phyloP scores from a whole-genome alignment of 2,113 vertebrate species.

The Tachuris rubrigastra region DNA sequence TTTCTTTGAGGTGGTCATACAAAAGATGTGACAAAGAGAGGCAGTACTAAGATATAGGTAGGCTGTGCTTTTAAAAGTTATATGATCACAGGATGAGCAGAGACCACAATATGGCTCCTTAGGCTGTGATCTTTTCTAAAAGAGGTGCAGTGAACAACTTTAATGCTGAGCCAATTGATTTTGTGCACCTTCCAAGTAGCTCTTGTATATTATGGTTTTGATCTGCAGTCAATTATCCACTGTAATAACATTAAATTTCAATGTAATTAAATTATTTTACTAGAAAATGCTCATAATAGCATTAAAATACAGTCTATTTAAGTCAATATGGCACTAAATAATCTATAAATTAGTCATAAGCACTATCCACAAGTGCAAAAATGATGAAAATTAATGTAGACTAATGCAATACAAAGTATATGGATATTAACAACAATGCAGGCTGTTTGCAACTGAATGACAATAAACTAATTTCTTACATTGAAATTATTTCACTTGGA shows the following conservation, averaged over 20 bases:
- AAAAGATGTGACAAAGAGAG: not conserved
- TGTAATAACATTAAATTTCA: constrained; percentile 50
- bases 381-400: not conserved
- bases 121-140: not conserved
- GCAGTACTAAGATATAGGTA: not conserved
- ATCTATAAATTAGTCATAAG: constrained; percentile 36
- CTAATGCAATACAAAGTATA: not conserved
- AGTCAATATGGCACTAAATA: constrained; percentile 47
- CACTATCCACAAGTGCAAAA: constrained; percentile 1
- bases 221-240: constrained; percentile 41
- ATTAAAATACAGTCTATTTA: constrained; percentile 47
- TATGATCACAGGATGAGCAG: not conserved
- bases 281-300: constrained; percentile 37
- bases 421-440: not conserved
- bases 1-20: not conserved
- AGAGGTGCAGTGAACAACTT: not conserved
- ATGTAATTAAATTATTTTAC: constrained; percentile 44
- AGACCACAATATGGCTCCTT: not conserved
- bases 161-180: not conserved
- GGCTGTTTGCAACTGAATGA: not conserved
- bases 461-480: not conserved
- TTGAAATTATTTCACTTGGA: not conserved
- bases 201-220: constrained; percentile 33
- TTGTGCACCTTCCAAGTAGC: not conserved
- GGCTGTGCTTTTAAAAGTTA: not conserved